These are phyloP conservation scores for Drosophila kanapiae DNA, from an alignment of 1,140 invertebrate species.

Conservation along the genomic window DNA sequence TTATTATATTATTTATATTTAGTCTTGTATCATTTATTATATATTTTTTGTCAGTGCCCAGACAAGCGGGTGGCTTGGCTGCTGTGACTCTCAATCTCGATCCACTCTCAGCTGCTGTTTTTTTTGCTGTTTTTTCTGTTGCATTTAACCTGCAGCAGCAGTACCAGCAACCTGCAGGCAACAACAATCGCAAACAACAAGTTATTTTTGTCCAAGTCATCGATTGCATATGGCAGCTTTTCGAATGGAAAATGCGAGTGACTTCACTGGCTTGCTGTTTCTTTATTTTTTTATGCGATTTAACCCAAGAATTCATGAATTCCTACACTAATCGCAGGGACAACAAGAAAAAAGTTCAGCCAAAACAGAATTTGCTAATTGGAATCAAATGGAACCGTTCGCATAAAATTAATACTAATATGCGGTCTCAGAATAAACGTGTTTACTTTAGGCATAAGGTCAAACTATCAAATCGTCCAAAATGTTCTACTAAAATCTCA, in stretches of 20 bases:
- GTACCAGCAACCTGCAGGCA: conserved; percentile 8
- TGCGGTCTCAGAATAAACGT: conserved; percentile 17
- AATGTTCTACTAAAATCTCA: conserved; percentile 23
- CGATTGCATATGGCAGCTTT: conserved; percentile 55
- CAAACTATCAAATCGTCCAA: conserved; percentile 38
- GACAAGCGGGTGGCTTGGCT: conserved; percentile 45
- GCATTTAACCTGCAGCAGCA: conserved; percentile 23
- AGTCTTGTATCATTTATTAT: no score
- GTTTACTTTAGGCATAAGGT: conserved; percentile 38
- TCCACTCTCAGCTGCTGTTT: conserved; percentile 37
- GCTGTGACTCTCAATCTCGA: conserved; percentile 40
- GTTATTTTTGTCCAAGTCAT: conserved; percentile 60
- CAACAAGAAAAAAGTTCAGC: conserved; percentile 1
- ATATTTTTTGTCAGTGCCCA: conserved; percentile 6
- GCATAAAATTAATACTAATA: conserved; percentile 42
- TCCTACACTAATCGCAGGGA: conserved; percentile 7
- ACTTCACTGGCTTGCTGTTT: conserved; percentile 14
- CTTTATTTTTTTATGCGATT: conserved; percentile 22
- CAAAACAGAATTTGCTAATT: conserved; percentile 34
- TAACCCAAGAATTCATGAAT: conserved; percentile 25
- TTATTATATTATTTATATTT: no score
- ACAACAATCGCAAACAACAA: conserved; percentile 40
- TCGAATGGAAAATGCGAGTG: conserved; percentile 35
- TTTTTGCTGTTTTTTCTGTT: conserved; percentile 13
- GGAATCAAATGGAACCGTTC: conserved; percentile 27